These are phyloP conservation scores for Anguilla obscura DNA, from an alignment of 2,797 vertebrate genomes.

Conservation along the genomic window DNA sequence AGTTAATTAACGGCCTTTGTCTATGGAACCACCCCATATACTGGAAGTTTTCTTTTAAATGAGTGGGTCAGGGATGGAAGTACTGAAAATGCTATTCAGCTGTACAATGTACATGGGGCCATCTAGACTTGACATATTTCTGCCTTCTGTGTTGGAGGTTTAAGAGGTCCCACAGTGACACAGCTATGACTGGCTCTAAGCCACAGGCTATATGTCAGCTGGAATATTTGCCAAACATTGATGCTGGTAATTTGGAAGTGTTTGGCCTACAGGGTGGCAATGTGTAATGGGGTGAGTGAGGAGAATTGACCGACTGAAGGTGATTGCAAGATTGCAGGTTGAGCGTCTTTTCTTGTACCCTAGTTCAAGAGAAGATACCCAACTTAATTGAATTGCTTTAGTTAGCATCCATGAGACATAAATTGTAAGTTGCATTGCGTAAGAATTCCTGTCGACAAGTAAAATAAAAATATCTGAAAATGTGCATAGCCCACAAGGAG, in stretches of 20 bases:
- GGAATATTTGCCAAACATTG: not conserved
- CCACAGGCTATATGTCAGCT: not conserved
- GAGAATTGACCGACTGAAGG: not conserved
- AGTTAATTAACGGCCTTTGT: constrained; percentile 39
- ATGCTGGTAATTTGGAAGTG: not conserved
- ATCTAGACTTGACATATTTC: not conserved
- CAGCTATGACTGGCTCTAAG: not conserved
- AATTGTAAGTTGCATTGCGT: not conserved
- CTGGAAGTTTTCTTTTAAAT: constrained; percentile 17
- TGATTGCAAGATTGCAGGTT: not conserved
- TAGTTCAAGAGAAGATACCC: too few relatives aligned
- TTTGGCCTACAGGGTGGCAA: not conserved
- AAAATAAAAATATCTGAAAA: not conserved
- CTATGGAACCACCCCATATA: constrained; percentile 34
- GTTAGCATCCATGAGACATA: not conserved
- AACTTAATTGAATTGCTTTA: not conserved
- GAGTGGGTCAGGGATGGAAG: not conserved
- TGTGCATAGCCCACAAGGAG: not conserved
- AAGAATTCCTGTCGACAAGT: not conserved
- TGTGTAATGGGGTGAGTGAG: not conserved
- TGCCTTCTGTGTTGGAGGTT: not conserved
- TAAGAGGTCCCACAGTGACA: not conserved
- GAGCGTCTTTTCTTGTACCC: not conserved
- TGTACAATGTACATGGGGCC: not conserved
- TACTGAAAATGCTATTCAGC: not conserved